These are phyloP conservation scores for Andrena fulva DNA, from an alignment of 2,888 invertebrate species.

Conservation along the genomic window DNA sequence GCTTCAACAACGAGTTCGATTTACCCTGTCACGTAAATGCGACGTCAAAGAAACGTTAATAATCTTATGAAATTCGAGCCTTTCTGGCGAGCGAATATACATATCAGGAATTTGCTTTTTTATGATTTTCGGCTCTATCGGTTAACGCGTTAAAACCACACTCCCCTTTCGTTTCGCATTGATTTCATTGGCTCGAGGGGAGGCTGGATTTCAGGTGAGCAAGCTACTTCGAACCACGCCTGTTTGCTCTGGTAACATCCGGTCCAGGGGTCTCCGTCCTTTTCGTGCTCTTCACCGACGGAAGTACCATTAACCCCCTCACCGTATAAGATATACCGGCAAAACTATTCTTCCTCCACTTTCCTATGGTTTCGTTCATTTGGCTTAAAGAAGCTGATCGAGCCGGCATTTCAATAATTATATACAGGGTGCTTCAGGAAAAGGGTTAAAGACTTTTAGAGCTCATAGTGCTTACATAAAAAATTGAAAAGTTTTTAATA, in stretches of 20 bases:
- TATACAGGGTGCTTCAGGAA: too few species aligned
- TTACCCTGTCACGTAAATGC: too few species aligned
- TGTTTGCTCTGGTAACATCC: slow-evolving; percentile 55
- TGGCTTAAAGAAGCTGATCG: not conserved
- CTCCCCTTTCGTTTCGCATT: not conserved
- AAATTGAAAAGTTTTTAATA: too few species aligned
- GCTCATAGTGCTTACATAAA: too few species aligned
- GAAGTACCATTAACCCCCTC: slow-evolving; percentile 46
- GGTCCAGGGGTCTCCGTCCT: slow-evolving; percentile 16
- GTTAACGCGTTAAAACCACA: not conserved
- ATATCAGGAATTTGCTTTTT: not conserved
- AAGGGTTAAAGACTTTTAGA: too few species aligned
- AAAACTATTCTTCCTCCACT: slow-evolving; percentile 6
- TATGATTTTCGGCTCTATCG: not conserved
- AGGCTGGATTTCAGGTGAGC: slow-evolving; percentile 33
- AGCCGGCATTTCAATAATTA: not conserved
- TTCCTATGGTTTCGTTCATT: not conserved
- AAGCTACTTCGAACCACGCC: slow-evolving; percentile 39
- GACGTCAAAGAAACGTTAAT: too few species aligned
- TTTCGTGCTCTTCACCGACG: slow-evolving; percentile 31
- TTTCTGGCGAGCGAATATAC: too few species aligned
- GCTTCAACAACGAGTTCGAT: too few species aligned
- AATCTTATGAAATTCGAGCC: too few species aligned
- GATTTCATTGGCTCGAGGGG: slow-evolving; percentile 18
- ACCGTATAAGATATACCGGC: slow-evolving; percentile 7